Evolutionary conservation across 2,797 vertebrate species (phyloP).

Genomic region (Scolopax rusticola): DNA sequence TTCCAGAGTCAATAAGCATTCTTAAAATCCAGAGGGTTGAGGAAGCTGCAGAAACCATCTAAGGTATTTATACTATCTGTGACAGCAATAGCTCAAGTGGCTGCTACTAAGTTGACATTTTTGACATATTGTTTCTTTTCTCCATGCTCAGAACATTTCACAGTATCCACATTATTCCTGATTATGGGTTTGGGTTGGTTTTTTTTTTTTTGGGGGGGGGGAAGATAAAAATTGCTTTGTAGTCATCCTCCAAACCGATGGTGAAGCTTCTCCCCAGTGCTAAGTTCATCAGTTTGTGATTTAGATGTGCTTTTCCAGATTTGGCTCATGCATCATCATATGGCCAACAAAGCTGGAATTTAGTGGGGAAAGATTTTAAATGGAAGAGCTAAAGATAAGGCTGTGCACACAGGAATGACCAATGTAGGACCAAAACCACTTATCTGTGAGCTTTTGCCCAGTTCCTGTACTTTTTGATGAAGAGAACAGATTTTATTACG

Average conservation of each 20-base stretch:
- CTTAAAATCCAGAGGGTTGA: neutral
- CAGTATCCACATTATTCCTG: neutral
- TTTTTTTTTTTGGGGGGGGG: fast-evolving
- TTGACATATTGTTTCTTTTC: neutral
- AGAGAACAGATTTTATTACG: neutral
- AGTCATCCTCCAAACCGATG: neutral
- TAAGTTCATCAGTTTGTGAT: neutral
- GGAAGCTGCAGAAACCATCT: neutral
- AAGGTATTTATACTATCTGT: neutral
- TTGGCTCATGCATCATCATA: neutral
- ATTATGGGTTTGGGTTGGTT: no score
- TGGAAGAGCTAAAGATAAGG: neutral
- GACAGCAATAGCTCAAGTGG: neutral
- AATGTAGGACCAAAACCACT: neutral
- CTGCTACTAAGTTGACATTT: neutral
- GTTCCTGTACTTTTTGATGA: neutral
- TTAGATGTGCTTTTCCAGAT: neutral
- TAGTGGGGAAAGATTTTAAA: neutral
- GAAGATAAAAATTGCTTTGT: neutral
- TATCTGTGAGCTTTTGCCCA: neutral
- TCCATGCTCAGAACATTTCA: neutral
- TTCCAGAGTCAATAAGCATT: neutral
- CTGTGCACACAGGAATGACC: neutral
- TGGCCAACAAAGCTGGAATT: neutral
- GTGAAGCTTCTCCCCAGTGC: neutral